Base-by-base conservation (phyloP, 2,888 invertebrate species). In the Drosophila paramelanica region DNA sequence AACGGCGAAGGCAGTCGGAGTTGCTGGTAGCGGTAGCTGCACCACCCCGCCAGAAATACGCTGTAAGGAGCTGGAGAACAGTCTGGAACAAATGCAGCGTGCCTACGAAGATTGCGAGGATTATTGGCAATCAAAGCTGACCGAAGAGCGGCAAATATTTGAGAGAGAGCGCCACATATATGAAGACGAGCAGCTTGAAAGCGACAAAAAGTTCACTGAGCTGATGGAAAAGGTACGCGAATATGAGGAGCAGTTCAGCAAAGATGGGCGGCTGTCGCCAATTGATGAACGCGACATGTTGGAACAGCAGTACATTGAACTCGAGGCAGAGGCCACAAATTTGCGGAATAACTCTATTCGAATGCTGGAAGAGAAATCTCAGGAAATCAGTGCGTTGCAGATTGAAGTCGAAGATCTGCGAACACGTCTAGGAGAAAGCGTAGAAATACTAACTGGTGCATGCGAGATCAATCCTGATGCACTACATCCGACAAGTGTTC, bases 91-190 rank as follows among this genome's bases (percentile, higher is more conserved):
- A 88, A 93, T 97, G 92, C 94, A 94, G 81, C 93, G 93, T 46
- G 97, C 97, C 89, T 97, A 96, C 90, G 97, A 97, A 84, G 95
- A 95, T 68, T 96, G 96, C 91, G 97, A 97, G 91, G 97, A 97
- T 91, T 97, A 97, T 92, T 97, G 97, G 97, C 94, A 95, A 51
- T 93, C 93, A 36, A 97, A 97, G 92, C 93, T 97, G 62, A 95
- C 95, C 50, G 96, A 96, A 70, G 97, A 97, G 91, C 94, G 97
- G 31, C 94, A 94, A 73, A 92, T 95, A 61, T 95, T 95, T 89
- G 92, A 92, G 25, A 95, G 95, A 74, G 96, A 97, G 89, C 96
- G 96, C 87, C 94, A 94, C 83, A 91, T 92, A 56, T 92, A 92
- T 61, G 96, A 95, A 83, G 95, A 95, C 69, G 96, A 97, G 89